Evolutionary conservation across 1,140 invertebrate species (phyloP).

Genomic region (Scaptomyza montana): DNA sequence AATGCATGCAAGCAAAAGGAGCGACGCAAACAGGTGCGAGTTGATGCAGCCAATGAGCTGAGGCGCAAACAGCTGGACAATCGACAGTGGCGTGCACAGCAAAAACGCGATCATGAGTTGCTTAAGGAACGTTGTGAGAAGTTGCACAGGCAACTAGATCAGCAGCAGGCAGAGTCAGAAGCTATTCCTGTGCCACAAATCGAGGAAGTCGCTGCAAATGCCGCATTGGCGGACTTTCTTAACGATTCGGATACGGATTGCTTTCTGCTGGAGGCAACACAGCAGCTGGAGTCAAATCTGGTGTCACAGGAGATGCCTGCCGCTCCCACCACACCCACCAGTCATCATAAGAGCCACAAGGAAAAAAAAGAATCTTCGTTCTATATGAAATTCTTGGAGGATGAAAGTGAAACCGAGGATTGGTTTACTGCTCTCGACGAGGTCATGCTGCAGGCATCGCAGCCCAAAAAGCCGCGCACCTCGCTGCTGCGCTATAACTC

Average conservation of each 20-base stretch:
- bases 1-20: conserved; percentile 35
- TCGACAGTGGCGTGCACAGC: conserved; percentile 62
- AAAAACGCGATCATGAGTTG: conserved; percentile 61
- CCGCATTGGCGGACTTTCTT: conserved; percentile 62
- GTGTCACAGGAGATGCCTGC: background rate
- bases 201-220: conserved; percentile 23
- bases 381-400: conserved; percentile 81
- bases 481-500: conserved; percentile 78
- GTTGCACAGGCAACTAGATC: conserved; percentile 62
- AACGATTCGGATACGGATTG: conserved; percentile 77
- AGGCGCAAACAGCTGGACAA: conserved; percentile 63
- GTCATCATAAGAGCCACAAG: conserved; percentile 47
- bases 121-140: conserved; percentile 71
- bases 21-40: conserved; percentile 47
- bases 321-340: conserved; percentile 58
- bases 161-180: conserved; percentile 43
- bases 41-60: conserved; percentile 49
- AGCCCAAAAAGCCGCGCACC: conserved; percentile 70
- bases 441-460: conserved; percentile 57
- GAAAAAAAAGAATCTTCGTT: conserved; percentile 73
- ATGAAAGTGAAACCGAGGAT: conserved; percentile 72
- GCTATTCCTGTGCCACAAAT: background rate
- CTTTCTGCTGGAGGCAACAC: conserved; percentile 72
- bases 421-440: conserved; percentile 73
- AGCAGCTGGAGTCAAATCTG: conserved; percentile 67